Base-by-base conservation (phyloP, 2,888 invertebrate genomes). In the Drosophila multiciliata region DNA sequence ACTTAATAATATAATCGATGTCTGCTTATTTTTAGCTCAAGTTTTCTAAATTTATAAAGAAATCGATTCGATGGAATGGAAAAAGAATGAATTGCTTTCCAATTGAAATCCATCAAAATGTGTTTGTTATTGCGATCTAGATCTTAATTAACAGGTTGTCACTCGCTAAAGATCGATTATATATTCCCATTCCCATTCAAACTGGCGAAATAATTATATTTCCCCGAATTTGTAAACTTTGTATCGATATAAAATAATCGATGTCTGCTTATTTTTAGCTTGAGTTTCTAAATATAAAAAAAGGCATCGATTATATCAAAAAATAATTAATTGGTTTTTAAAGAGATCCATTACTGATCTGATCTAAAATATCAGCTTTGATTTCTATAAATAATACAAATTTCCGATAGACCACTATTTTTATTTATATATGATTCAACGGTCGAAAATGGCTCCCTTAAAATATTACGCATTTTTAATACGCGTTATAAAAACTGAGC, bases 1-100 rank as follows among this genome's bases (percentile, higher is more conserved):
- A 45, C 49, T 54, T 57, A 55, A 26, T 20, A 9, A 40, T 62
- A 62, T 59, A 62, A 59, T 58, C 57, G 60, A 68, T 75, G 55
- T 48, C 5, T 6, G 20, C 61, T 23, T 63, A 68, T 77, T 65
- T 66, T 57, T 63, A 60, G 52, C 26, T n/a, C 26, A 17, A 15
- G 32, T 54, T 66, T 32, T 32, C 52, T 61, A 61, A 61, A 63
- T 38, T 68, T 77, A 63, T 48, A 57, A 36, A 55, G 32, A 29
- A 17, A 63, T 76, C 49, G 58, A 64, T 61, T 45, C 57, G 36
- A 26, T 61, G 33, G 7, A 48, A 20, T 53, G 36, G 7, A n/a
- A 49, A 11, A 50, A 11, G 26, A 32, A 2, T 8, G 17, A 52
- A 66, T 60, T 50, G 35, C 29, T 45, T 29, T 15, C 29, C 32